These are phyloP conservation scores for Lepidurus arcticus DNA, from an alignment of 1,140 invertebrate species.

Conservation along the genomic window DNA sequence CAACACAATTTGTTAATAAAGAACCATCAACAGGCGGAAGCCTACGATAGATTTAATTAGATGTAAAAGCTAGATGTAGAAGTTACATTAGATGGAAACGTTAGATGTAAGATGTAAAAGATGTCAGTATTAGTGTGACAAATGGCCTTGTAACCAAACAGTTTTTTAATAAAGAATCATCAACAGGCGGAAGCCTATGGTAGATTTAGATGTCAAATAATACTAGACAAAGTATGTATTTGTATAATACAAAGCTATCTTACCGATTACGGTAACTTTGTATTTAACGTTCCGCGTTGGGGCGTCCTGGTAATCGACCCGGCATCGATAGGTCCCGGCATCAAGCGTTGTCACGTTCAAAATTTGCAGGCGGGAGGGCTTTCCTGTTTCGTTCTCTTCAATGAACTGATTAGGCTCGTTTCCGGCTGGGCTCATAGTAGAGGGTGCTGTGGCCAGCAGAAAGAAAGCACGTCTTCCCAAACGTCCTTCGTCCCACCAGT, in stretches of 20 bases:
- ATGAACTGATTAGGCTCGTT: not conserved
- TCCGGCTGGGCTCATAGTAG: not conserved
- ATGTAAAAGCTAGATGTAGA: too few species aligned
- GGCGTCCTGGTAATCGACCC: slow-evolving; percentile 44
- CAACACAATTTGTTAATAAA: too few species aligned
- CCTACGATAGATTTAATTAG: too few species aligned
- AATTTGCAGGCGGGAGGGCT: slow-evolving; percentile 35
- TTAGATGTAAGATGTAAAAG: too few species aligned
- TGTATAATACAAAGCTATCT: slow-evolving; percentile 28
- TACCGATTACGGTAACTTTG: slow-evolving; percentile 42
- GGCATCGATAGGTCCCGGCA: slow-evolving; percentile 43
- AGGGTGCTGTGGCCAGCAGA: not conserved
- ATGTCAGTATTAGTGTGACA: too few species aligned
- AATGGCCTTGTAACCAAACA: too few species aligned
- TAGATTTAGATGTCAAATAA: too few species aligned
- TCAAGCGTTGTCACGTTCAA: slow-evolving; percentile 38
- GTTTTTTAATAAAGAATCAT: too few species aligned
- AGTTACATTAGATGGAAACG: too few species aligned
- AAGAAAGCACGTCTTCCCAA: slow-evolving; percentile 5
- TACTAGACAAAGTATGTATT: too few species aligned
- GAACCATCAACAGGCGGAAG: too few species aligned
- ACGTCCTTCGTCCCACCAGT: slow-evolving; percentile 53
- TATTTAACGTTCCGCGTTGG: slow-evolving; percentile 43
- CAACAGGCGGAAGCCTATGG: too few species aligned
- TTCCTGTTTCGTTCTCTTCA: slow-evolving; percentile 32